These are phyloP conservation scores for Pseudococcus jackbeardsleyi DNA, from an alignment of 2,888 invertebrate genomes.

Conservation along the genomic window DNA sequence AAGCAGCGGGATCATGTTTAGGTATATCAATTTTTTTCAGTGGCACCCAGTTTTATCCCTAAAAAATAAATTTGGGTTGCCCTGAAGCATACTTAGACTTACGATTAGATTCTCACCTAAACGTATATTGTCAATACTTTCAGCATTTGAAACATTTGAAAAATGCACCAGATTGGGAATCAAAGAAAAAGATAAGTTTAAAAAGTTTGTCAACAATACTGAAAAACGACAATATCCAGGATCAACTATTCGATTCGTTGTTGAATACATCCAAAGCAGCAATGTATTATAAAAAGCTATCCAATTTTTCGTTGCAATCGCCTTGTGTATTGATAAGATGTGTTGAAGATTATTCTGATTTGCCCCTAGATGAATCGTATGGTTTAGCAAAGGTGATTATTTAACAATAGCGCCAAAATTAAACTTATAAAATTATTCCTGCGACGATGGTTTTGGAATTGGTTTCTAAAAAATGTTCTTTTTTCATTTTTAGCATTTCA, in stretches of 20 bases:
- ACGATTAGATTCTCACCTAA: too few relatives aligned
- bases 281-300: background rate
- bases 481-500: background rate
- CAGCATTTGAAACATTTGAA: conserved; percentile 71
- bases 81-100: too few relatives aligned
- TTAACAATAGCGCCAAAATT: background rate
- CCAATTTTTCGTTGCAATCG: background rate
- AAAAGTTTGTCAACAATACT: background rate
- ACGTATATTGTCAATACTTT: background rate
- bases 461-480: too few relatives aligned
- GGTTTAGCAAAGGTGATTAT: background rate
- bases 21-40: too few relatives aligned
- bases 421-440: too few relatives aligned
- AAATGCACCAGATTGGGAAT: conserved; percentile 74
- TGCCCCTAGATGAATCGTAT: background rate
- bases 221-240: background rate
- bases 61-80: too few relatives aligned
- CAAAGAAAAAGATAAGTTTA: conserved; percentile 68
- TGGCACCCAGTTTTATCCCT: too few relatives aligned
- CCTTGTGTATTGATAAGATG: background rate
- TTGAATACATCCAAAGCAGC: background rate
- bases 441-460: too few relatives aligned
- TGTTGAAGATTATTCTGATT: background rate
- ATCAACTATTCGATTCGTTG: background rate
- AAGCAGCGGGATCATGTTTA: too few relatives aligned